A percentile compares a stretch with the other conserved stretches of the same genome.
These are phyloP conservation scores for Rotaria socialis DNA, from an alignment of 2,888 invertebrate genomes.

Conservation along the genomic window DNA sequence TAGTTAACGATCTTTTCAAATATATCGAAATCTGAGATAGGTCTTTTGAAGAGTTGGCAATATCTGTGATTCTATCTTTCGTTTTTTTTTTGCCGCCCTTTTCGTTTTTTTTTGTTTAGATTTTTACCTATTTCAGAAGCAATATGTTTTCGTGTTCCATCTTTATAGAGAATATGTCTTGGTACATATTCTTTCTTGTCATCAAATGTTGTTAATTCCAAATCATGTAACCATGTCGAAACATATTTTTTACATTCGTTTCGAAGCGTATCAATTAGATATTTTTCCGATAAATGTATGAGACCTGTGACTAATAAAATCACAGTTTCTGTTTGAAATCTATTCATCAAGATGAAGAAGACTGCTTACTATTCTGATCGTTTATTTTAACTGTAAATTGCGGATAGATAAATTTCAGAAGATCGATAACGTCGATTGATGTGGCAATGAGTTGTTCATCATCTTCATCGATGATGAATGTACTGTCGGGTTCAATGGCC, in stretches of 20 bases:
- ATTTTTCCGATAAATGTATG: slow-evolving; percentile 7
- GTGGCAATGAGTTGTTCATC: not conserved
- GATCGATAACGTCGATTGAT: not conserved
- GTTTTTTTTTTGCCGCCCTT: no score
- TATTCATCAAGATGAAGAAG: not conserved
- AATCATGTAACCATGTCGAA: not conserved
- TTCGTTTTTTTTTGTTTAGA: no score
- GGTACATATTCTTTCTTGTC: slow-evolving; percentile 17
- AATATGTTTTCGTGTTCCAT: slow-evolving; percentile 32
- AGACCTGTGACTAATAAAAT: not conserved
- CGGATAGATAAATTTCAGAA: slow-evolving; percentile 32
- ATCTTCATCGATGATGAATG: slow-evolving; percentile 26
- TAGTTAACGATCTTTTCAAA: no score
- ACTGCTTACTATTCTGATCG: not conserved
- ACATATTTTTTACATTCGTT: slow-evolving; percentile 32
- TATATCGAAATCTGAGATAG: no score
- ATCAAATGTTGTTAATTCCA: slow-evolving; percentile 8
- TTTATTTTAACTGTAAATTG: slow-evolving; percentile 26
- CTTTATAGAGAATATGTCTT: slow-evolving; percentile 24
- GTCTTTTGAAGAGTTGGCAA: no score
- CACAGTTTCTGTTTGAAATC: not conserved
- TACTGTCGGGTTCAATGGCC: slow-evolving; percentile 19
- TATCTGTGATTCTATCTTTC: no score
- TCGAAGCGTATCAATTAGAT: slow-evolving; percentile 15
- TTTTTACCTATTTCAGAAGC: not conserved